These are phyloP conservation scores for Camponotus floridanus DNA, from an alignment of 1,140 invertebrate genomes.

Conservation along the genomic window DNA sequence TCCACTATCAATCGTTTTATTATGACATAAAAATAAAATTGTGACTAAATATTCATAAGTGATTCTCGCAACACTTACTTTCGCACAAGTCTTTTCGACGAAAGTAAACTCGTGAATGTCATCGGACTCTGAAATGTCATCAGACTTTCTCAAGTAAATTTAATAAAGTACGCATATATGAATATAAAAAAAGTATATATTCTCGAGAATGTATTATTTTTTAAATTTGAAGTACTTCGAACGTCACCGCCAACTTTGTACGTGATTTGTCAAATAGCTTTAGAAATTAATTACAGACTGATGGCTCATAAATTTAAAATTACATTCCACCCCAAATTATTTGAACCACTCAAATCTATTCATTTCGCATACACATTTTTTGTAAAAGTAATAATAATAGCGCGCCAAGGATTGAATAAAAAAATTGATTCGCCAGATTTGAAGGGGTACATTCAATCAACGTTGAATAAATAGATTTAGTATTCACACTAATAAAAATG, in stretches of 20 bases:
- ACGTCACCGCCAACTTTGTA: background rate
- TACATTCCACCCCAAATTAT: background rate
- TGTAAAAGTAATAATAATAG: constrained; percentile 20
- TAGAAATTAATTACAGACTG: no score
- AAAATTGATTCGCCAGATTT: constrained; percentile 46
- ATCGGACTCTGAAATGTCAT: background rate
- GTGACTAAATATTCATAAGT: background rate
- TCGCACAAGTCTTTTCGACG: background rate
- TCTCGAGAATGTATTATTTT: constrained; percentile 5
- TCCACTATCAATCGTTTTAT: constrained; percentile 12
- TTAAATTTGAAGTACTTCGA: background rate
- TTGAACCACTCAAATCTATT: background rate
- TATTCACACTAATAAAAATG: constrained; percentile 18
- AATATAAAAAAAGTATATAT: background rate
- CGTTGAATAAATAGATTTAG: constrained; percentile 5
- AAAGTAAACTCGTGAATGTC: background rate
- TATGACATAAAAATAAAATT: constrained; percentile 26
- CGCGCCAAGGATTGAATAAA: constrained; percentile 21
- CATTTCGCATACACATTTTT: background rate
- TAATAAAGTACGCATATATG: background rate
- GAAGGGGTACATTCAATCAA: constrained; percentile 36
- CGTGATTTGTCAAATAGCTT: constrained; percentile 4
- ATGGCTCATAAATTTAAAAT: background rate
- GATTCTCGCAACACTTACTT: constrained; percentile 15
- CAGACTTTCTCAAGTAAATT: background rate